Percentiles rank a stretch among this genome's conserved stretches.
These are phyloP conservation scores for Bactericera cockerelli DNA, from an alignment of 1,140 invertebrate genomes.

Conservation along the genomic window DNA sequence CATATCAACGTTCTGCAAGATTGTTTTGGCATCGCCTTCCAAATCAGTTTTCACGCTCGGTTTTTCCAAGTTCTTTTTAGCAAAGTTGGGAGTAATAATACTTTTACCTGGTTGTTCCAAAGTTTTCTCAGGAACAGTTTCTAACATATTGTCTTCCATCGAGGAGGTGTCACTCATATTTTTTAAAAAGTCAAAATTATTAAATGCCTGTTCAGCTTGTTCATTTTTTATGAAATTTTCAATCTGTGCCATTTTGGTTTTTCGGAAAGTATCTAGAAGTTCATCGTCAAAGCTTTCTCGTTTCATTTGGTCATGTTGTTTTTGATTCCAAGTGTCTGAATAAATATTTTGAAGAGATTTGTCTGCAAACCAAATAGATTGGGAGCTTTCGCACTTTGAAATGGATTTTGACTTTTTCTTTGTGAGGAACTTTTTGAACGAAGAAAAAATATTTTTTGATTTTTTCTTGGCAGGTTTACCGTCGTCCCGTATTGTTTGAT, in stretches of 20 bases:
- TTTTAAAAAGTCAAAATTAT: not conserved
- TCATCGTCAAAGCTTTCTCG: not conserved
- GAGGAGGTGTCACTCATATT: not conserved
- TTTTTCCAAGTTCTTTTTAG: too few relatives aligned
- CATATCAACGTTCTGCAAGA: too few relatives aligned
- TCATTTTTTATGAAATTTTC: not conserved
- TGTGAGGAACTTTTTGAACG: not conserved
- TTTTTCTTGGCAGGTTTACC: too few relatives aligned
- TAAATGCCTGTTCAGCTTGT: too few relatives aligned
- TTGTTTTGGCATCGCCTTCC: too few relatives aligned
- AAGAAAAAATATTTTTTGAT: too few relatives aligned
- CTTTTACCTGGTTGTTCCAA: too few relatives aligned
- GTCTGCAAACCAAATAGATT: not conserved
- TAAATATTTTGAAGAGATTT: not conserved
- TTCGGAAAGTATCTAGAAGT: not conserved
- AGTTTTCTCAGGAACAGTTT: too few relatives aligned
- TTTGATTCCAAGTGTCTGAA: not conserved
- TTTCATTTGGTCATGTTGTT: not conserved
- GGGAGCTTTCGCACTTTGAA: not conserved
- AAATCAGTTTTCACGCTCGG: too few relatives aligned
- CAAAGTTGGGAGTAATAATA: too few relatives aligned
- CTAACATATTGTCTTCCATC: not conserved
- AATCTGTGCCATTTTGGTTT: not conserved
- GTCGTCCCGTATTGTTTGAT: too few relatives aligned
- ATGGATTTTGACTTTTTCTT: not conserved